These are phyloP conservation scores for Oscheius sp. DNA, from an alignment of 2,888 invertebrate species.

Conservation along the genomic window DNA sequence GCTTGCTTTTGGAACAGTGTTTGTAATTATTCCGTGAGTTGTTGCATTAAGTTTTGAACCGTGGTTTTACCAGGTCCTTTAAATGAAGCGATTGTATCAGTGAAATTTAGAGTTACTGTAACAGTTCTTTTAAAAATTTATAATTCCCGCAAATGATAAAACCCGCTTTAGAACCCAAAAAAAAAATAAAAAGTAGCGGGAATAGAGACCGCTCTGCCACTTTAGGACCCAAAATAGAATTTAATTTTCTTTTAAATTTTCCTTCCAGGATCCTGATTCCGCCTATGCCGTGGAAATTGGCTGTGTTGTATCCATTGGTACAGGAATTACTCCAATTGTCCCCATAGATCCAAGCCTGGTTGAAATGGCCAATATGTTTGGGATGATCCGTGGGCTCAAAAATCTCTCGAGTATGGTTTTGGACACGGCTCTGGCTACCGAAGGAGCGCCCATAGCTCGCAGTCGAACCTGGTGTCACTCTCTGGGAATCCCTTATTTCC, in stretches of 20 bases:
- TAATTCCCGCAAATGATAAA: too few species aligned
- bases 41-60: too few species aligned
- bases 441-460: constrained; percentile 92
- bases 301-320: constrained; percentile 85
- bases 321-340: constrained; percentile 76
- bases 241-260: too few species aligned
- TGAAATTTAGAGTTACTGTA: too few species aligned
- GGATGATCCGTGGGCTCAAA: constrained; percentile 80
- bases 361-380: constrained; percentile 74
- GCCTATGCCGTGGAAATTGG: constrained; percentile 80
- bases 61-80: too few species aligned
- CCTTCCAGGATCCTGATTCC: constrained; percentile 26
- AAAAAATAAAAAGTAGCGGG: too few species aligned
- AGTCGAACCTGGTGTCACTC: constrained; percentile 92
- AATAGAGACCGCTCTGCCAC: too few species aligned
- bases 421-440: constrained; percentile 91
- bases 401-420: constrained; percentile 88
- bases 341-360: constrained; percentile 82
- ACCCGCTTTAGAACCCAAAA: too few species aligned
- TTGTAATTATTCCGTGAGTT: constrained; percentile 75
- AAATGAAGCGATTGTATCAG: too few species aligned
- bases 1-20: constrained; percentile 89
- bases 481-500: constrained; percentile 84
- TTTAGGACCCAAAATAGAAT: too few species aligned
- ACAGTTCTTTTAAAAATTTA: too few species aligned